Conservation (phyloP, 2,797 vertebrate species). For the Periparus ater region DNA sequence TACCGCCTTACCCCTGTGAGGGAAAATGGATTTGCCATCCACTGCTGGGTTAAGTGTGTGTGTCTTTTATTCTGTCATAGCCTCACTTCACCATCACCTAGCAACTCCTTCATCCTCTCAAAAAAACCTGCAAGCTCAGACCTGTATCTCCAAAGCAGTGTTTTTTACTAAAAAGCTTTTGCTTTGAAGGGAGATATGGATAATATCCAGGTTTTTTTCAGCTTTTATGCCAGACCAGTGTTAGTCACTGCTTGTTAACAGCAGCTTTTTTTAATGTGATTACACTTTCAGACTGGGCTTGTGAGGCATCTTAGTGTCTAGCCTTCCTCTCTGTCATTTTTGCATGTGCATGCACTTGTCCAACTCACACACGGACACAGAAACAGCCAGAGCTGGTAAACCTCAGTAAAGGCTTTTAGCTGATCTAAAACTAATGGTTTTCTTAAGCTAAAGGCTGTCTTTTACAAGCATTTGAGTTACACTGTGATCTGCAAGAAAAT, state of each 20-base stretch:
- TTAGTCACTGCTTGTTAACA: not conserved
- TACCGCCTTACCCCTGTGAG: not conserved
- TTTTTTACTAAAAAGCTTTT: not conserved
- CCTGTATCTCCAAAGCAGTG: not conserved
- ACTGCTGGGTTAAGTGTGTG: not conserved
- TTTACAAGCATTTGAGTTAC: not conserved
- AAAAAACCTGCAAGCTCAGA: not conserved
- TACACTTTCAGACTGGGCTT: not conserved
- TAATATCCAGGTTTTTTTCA: not conserved
- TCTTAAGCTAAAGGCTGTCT: not conserved
- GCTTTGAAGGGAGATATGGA: not conserved
- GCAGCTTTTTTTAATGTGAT: not conserved
- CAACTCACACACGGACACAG: no score
- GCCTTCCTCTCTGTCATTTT: not conserved
- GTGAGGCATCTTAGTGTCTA: not conserved
- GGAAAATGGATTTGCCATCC: not conserved
- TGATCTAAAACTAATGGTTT: not conserved
- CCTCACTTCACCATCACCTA: not conserved
- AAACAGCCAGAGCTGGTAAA: not conserved
- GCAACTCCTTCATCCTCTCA: not conserved
- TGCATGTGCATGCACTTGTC: fast-evolving
- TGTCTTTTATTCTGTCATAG: not conserved
- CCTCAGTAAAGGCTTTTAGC: not conserved
- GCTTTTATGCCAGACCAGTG: not conserved
- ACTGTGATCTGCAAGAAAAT: not conserved